A percentile compares a stretch with the other conserved stretches of the same genome.
Evolutionary conservation across 2,888 invertebrate genomes (phyloP).

Genomic region (Pseudoips prasinana): DNA sequence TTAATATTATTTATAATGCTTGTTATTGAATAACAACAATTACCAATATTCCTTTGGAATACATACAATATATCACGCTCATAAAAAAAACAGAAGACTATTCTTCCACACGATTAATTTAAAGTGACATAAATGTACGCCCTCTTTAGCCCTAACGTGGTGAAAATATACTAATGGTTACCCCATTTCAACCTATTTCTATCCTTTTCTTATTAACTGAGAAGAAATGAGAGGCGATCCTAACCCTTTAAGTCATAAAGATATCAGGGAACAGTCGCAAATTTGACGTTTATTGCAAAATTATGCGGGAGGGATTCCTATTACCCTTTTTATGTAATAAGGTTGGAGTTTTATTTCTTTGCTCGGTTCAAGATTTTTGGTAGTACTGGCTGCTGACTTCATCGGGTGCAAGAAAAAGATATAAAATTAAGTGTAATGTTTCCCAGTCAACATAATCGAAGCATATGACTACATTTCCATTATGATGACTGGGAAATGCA

Average conservation of each 20-base stretch:
- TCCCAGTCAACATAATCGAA: too few species aligned
- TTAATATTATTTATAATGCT: too few species aligned
- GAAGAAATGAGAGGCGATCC: slow-evolving; percentile 26
- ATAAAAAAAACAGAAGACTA: slow-evolving; percentile 31
- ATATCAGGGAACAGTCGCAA: slow-evolving; percentile 44
- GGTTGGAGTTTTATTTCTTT: too few species aligned
- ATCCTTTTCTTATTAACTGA: slow-evolving; percentile 28
- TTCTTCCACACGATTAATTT: slow-evolving; percentile 72
- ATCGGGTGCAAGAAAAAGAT: too few species aligned
- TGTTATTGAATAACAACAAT: too few species aligned
- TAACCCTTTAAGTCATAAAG: slow-evolving; percentile 43
- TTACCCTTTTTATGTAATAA: slow-evolving; percentile 23
- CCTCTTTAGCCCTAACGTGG: slow-evolving; percentile 64
- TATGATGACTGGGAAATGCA: too few species aligned
- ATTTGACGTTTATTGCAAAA: slow-evolving; percentile 60
- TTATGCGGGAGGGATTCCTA: slow-evolving; percentile 51
- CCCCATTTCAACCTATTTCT: slow-evolving; percentile 31
- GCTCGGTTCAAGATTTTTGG: too few species aligned
- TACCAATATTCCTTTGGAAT: too few species aligned
- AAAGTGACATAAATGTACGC: slow-evolving; percentile 67
- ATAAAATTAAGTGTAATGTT: too few species aligned
- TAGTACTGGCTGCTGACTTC: too few species aligned
- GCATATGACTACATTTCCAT: too few species aligned
- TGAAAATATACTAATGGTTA: slow-evolving; percentile 44
- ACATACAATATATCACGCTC: too few species aligned